A percentile compares a stretch with the other conserved stretches of the same genome.
phyloP scores from a whole-genome alignment of 2,888 invertebrate genomes.

The Caradrina kadenii region DNA sequence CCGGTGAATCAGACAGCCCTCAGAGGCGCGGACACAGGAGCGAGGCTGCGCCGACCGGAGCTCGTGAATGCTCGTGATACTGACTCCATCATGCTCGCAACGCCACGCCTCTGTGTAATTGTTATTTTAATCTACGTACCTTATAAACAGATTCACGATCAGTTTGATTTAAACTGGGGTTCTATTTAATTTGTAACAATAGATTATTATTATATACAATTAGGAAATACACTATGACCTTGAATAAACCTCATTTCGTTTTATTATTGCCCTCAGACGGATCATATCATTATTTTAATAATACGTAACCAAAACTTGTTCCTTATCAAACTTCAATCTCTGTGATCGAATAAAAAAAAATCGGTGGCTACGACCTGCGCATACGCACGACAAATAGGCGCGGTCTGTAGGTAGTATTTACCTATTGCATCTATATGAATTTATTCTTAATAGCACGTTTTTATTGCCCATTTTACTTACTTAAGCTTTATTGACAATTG shows the following conservation, averaged over 20 bases:
- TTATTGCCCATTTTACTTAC: slow-evolving; percentile 22
- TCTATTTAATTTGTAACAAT: slow-evolving; percentile 21
- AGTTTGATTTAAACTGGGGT: slow-evolving; percentile 37
- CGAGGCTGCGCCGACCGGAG: slow-evolving; percentile 76
- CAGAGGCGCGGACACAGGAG: slow-evolving; percentile 66
- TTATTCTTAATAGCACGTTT: slow-evolving; percentile 35
- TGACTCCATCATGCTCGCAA: slow-evolving; percentile 70
- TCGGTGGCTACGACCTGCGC: slow-evolving; percentile 11
- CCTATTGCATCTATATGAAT: slow-evolving; percentile 31
- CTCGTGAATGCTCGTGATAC: slow-evolving; percentile 67
- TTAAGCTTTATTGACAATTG: not conserved
- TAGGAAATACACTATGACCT: not conserved
- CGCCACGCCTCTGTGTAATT: slow-evolving; percentile 78
- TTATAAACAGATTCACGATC: slow-evolving; percentile 60
- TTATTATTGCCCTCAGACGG: not conserved
- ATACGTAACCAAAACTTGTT: slow-evolving; percentile 27
- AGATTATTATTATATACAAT: not conserved
- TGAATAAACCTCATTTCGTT: not conserved
- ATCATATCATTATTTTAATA: not conserved
- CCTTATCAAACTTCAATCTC: slow-evolving; percentile 24
- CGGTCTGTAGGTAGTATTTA: slow-evolving; percentile 14
- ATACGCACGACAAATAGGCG: slow-evolving; percentile 25
- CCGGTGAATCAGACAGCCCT: slow-evolving; percentile 70
- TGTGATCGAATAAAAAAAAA: slow-evolving; percentile 16
- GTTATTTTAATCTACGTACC: slow-evolving; percentile 75